Evolutionary conservation across 2,113 vertebrate species (phyloP).

Genomic region (Tenebrosternarchus preto): DNA sequence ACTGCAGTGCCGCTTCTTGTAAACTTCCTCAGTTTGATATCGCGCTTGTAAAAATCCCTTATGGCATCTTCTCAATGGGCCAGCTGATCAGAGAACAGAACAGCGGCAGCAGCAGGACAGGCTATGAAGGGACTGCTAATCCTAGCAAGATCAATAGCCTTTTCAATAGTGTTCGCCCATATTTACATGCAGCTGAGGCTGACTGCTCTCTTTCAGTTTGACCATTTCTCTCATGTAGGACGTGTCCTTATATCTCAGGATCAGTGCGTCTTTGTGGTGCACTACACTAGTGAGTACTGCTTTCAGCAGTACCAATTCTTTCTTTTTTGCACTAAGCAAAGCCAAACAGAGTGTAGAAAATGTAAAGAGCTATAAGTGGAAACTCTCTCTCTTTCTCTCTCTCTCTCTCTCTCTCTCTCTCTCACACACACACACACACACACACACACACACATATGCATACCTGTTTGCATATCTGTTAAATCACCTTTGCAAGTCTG

Average conservation of each 20-base stretch:
- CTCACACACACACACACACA: not conserved
- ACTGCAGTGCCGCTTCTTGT: slow-evolving; percentile 3
- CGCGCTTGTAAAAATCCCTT: slow-evolving; percentile 11
- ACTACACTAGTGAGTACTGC: no score
- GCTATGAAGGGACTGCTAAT: slow-evolving; percentile 44
- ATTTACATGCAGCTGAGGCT: slow-evolving; percentile 30
- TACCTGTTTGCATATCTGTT: not conserved
- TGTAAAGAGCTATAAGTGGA: not conserved
- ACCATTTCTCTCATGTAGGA: slow-evolving; percentile 11
- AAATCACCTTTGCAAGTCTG: not conserved
- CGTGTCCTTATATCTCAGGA: slow-evolving; percentile 15
- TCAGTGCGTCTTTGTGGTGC: slow-evolving; percentile 28
- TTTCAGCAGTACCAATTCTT: no score
- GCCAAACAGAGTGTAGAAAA: no score
- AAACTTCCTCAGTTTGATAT: not conserved
- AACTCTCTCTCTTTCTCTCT: not conserved
- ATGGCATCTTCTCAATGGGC: slow-evolving; percentile 20
- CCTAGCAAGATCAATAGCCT: slow-evolving; percentile 43
- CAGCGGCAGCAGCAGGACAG: slow-evolving; percentile 31
- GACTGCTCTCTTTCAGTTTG: slow-evolving; percentile 10
- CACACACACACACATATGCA: not conserved
- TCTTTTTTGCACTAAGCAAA: no score
- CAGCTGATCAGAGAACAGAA: slow-evolving; percentile 28
- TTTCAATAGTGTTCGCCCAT: slow-evolving; percentile 46
- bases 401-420: not conserved